Evolutionary conservation across 1,140 invertebrate genomes (phyloP).

Genomic region (Drosophila ananassae): DNA sequence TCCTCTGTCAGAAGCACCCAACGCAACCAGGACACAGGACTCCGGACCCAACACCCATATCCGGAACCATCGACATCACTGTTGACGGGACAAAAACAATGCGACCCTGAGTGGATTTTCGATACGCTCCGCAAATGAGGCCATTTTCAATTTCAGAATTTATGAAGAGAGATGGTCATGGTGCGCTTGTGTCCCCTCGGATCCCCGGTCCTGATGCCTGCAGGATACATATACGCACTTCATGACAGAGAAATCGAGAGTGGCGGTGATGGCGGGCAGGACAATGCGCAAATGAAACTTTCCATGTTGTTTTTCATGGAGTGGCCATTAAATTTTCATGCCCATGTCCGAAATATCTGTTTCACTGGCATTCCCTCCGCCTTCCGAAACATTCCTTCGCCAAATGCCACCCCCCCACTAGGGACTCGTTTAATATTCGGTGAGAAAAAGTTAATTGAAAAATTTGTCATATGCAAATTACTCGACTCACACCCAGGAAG

Average conservation of each 20-base stretch:
- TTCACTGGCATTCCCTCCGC: constrained; percentile 18
- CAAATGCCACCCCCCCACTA: constrained; percentile 15
- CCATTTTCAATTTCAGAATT: constrained; percentile 71
- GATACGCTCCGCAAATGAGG: constrained; percentile 58
- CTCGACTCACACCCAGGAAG: not conserved
- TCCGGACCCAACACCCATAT: constrained; percentile 4
- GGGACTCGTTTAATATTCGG: constrained; percentile 53
- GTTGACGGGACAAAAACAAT: constrained; percentile 53
- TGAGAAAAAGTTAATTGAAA: constrained; percentile 66
- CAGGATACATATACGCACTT: constrained; percentile 27
- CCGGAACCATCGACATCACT: constrained; percentile 48
- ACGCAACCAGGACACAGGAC: not conserved
- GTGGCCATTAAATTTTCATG: constrained; percentile 56
- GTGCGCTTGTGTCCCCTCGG: constrained; percentile 24
- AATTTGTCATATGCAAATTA: constrained; percentile 78
- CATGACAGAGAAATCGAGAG: constrained; percentile 25
- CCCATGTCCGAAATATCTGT: constrained; percentile 40
- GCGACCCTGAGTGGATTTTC: constrained; percentile 26
- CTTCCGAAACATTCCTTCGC: constrained; percentile 7
- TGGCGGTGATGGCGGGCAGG: constrained; percentile 20
- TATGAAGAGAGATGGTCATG: constrained; percentile 53
- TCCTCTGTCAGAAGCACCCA: constrained; percentile 19
- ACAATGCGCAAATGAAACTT: constrained; percentile 46
- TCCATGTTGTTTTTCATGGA: constrained; percentile 48
- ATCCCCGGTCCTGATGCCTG: not conserved